Evolutionary conservation across 2,888 invertebrate species (phyloP), one percentile per base, ranked within the genome.

Genomic region (Pristionchus mayeri): DNA sequence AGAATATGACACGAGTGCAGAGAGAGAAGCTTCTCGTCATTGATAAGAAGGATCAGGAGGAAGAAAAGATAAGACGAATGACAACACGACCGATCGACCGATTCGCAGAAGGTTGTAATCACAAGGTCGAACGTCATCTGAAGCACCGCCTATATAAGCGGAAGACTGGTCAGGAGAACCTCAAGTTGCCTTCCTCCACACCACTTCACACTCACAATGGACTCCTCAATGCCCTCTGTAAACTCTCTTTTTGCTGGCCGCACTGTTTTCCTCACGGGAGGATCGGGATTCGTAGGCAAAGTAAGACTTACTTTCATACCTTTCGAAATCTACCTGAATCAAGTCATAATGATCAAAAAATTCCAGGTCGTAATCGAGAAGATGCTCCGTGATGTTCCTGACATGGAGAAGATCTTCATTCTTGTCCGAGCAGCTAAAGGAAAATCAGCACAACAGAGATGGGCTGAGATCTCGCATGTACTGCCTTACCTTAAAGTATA

Each of bases 211-310:
- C 13, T 21, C 63, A 21, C 4, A 1, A 63, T 63, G 63, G 63
- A n/a, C 75, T 4, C 6, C n/a, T 27, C n/a, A 40, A 63, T 84
- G 79, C 84, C 84, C 30, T 63, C 79, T 30, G 87, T 88, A 34
- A 83, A 81, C 40, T 87, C 88, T 71, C 86, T 86, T 40, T 91
- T 87, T 80, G 83, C 85, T 7, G 87, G 85, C n/a, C 84, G 86
- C 24, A 87, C 89, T 27, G 88, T 98, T 76, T 96, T 98, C 91
- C 95, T 98, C 81, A 98, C 98, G 24, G 98, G 98, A 30, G 97
- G 96, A 13, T 97, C 97, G 0, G 97, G 97, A 2, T 97, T 97
- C 92, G 95, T 97, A 93, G 97, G 97, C 0, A 97, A 97, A 94
- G 96, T 96, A 13, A 1, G 4, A 18, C 13, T 30, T 34, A 16